Evolutionary conservation across 2,113 vertebrate species (phyloP), one percentile per base, ranked within the genome.

Genomic region (Scolopax mira): DNA sequence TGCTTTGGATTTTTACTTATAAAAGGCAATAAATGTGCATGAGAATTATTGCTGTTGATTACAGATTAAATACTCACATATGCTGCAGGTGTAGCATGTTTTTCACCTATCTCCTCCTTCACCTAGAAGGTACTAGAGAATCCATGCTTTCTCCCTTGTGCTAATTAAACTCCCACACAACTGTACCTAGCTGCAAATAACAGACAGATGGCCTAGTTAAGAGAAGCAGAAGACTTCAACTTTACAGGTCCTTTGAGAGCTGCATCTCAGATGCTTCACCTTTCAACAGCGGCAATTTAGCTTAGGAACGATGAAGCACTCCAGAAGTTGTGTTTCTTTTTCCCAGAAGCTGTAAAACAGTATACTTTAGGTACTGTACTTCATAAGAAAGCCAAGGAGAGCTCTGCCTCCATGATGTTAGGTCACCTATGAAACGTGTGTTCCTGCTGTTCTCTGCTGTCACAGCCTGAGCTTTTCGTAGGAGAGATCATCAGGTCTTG

Each of bases 161-260:
- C 17, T 69, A 54, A 75, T 90, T 78, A 71, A 75, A 52, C 28
- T 91, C 55, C 65, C 55, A 31, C 54, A 37, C 13, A 79, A 30
- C 28, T 33, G 16, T 18, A 62, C 31, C 11, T 18, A 74, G 33
- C 37, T 67, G 57, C 65, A 73, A 21, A 33, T 61, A 57, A 41
- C 28, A 83, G 57, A 58, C 85, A 92, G 71, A 65, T 77, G 83
- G 41, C 75, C 57, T 54, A 72, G 33, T 86, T 80, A 41, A 83
- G 89, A 88, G 27, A 78, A 88, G 70, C 52, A 74, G 79, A 82
- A 83, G 24, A 51, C 24, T 65, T 79, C 65, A 62, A 46, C 13
- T 70, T 85, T 61, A 75, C 46, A 57, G 30, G 37, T 31, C 44
- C 57, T 88, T 61, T 88, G 48, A 80, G 66, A 92, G 30, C 33